phyloP scores from a whole-genome alignment of 2,113 vertebrate species.

The Paramisgurnus dabryanus region DNA sequence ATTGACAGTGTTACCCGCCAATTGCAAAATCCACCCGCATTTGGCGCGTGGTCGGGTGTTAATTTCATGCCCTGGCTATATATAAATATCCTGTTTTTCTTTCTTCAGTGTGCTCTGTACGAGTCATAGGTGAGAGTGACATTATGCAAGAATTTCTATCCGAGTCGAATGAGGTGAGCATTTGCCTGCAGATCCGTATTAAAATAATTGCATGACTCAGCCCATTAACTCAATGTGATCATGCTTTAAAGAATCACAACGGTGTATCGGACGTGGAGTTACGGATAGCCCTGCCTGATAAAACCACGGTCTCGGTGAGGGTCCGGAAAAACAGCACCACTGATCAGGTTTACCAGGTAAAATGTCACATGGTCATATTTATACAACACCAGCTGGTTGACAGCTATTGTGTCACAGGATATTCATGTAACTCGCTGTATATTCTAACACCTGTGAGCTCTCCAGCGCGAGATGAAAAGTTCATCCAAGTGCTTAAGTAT shows the following conservation, averaged over 20 bases:
- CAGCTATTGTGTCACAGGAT: neutral
- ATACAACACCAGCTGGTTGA: neutral
- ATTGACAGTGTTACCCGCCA: too few species aligned
- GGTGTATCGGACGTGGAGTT: slow-evolving; percentile 93
- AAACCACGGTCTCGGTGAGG: slow-evolving; percentile 85
- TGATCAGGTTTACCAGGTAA: slow-evolving; percentile 97
- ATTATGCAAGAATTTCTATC: slow-evolving; percentile 98
- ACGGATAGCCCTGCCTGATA: slow-evolving; percentile 88
- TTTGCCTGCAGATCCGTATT: neutral
- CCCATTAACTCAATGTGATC: neutral
- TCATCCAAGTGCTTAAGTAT: neutral
- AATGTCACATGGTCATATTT: neutral
- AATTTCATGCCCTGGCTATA: too few species aligned
- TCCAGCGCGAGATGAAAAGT: neutral
- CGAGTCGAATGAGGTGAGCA: slow-evolving; percentile 90
- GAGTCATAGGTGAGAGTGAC: slow-evolving; percentile 95
- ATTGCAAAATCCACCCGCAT: too few species aligned
- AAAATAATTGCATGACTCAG: slow-evolving; percentile 4
- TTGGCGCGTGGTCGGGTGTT: too few species aligned
- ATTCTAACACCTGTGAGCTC: neutral
- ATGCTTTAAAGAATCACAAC: slow-evolving; percentile 86
- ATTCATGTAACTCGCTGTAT: neutral
- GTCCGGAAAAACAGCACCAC: slow-evolving; percentile 98
- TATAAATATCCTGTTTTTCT: slow-evolving; percentile 24
- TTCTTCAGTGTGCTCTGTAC: slow-evolving; percentile 87